Conservation (phyloP, 2,113 vertebrate genomes). For the Galbula dea region DNA sequence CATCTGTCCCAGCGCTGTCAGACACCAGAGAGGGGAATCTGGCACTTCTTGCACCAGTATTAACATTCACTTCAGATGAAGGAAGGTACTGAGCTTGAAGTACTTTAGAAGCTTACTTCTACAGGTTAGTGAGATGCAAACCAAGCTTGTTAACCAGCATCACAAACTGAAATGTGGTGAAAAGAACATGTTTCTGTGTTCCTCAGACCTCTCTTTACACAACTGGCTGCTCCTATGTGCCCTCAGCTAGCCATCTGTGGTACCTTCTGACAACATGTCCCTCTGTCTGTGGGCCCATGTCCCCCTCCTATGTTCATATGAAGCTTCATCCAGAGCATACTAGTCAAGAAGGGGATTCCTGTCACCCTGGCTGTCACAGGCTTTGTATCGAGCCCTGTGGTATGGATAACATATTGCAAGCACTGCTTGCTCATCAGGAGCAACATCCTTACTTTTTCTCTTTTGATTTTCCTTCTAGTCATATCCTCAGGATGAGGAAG, state of each 20-base stretch:
- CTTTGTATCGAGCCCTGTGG: neutral
- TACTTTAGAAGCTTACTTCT: neutral
- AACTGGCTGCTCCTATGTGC: neutral
- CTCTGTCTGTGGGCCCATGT: neutral
- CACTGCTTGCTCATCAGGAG: neutral
- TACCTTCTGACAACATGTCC: fast-evolving
- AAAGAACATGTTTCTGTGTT: neutral
- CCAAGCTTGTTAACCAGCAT: neutral
- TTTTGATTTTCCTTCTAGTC: neutral
- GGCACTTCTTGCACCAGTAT: neutral
- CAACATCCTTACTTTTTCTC: neutral
- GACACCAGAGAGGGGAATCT: neutral
- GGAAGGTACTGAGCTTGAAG: neutral
- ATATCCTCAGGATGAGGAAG: neutral
- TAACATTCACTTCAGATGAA: neutral
- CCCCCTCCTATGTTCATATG: neutral
- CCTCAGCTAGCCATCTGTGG: neutral
- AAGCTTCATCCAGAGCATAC: neutral
- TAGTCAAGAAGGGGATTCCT: neutral
- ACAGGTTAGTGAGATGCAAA: neutral
- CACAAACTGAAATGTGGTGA: neutral
- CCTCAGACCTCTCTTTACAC: neutral
- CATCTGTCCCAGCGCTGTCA: neutral
- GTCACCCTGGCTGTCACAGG: neutral
- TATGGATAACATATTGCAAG: neutral